Percentiles rank a stretch among this genome's conserved stretches.
Conservation (phyloP, 1,140 invertebrate genomes). For the Episyrphus balteatus region DNA sequence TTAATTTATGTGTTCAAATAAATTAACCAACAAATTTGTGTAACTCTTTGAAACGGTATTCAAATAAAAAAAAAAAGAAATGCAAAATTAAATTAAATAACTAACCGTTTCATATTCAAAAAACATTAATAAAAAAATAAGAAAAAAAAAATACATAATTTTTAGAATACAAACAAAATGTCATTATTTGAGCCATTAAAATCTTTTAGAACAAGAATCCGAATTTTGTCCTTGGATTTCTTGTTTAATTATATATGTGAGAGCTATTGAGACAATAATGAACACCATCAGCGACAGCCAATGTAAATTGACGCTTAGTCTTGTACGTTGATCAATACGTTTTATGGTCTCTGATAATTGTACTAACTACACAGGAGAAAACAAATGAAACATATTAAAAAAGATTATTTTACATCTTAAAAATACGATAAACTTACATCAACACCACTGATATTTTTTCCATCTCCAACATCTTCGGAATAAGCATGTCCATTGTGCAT, state of each 20-base stretch:
- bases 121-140: too few species aligned
- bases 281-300: background rate
- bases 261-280: background rate
- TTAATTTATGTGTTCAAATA: too few species aligned
- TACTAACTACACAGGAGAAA: background rate
- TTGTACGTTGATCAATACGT: background rate
- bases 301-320: background rate
- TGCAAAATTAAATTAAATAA: too few species aligned
- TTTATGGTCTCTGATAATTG: background rate
- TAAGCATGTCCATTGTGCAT: background rate
- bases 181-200: too few species aligned
- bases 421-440: background rate
- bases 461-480: background rate
- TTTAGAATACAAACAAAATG: too few species aligned
- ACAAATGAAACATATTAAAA: background rate
- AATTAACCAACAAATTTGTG: too few species aligned
- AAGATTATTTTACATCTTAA: background rate
- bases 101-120: too few species aligned
- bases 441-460: background rate
- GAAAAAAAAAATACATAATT: too few species aligned
- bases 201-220: too few species aligned
- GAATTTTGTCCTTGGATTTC: conserved; percentile 1
- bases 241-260: conserved; percentile 1
- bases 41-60: too few species aligned
- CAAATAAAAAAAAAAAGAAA: too few species aligned